phyloP scores from a whole-genome alignment of 64 coral and sea anemone genomes.

The Porites australiensis region DNA sequence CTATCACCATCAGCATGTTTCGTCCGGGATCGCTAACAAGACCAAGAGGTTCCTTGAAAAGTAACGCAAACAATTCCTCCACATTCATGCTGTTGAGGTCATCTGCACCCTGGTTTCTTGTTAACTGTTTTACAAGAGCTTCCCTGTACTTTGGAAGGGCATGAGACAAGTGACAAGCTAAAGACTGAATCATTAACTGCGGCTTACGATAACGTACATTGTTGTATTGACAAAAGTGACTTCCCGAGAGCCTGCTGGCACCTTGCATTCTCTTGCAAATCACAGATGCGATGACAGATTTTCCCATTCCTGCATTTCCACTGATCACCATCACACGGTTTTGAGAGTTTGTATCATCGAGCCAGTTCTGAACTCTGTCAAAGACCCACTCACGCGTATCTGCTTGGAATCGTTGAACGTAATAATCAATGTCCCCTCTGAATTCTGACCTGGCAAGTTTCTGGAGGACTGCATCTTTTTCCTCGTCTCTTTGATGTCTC shows the following conservation, averaged over 20 bases:
- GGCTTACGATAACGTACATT: conserved; percentile 41
- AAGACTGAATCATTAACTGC: conserved; percentile 50
- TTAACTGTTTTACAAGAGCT: conserved; percentile 34
- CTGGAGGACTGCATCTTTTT: background rate
- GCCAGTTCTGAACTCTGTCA: conserved; percentile 5
- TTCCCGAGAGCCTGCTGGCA: conserved; percentile 26
- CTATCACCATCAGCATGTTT: conserved; percentile 33
- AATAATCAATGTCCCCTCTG: background rate
- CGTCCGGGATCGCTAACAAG: background rate
- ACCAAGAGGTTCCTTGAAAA: conserved; percentile 47
- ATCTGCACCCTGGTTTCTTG: conserved; percentile 13
- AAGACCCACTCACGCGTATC: conserved; percentile 2
- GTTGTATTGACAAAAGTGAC: conserved; percentile 52
- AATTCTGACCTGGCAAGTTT: background rate
- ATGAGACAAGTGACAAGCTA: conserved; percentile 39
- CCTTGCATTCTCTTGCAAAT: conserved; percentile 52
- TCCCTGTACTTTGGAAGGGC: conserved; percentile 42
- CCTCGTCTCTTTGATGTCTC: background rate
- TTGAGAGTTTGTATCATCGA: background rate
- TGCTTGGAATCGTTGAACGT: background rate
- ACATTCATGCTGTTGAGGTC: conserved; percentile 31
- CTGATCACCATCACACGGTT: conserved; percentile 38
- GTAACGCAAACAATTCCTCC: conserved; percentile 59
- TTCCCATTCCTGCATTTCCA: conserved; percentile 58
- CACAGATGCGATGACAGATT: conserved; percentile 18